Base-by-base conservation (phyloP, 2,113 vertebrate genomes). In the Heteronetta atricapilla region DNA sequence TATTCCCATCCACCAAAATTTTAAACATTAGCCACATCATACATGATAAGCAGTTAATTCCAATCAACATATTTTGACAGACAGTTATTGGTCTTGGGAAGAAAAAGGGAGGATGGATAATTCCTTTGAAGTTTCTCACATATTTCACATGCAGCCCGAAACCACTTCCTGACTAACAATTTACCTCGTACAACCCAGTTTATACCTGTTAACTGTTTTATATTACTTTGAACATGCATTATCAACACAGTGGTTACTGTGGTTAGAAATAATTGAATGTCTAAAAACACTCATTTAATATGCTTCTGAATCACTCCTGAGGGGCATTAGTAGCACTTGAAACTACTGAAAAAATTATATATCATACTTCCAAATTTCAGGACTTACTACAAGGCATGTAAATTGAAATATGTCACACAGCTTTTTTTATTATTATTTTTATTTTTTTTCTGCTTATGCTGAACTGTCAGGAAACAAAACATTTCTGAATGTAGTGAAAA, bases 131-230 rank as follows among this genome's bases (percentile, higher is more conserved):
- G 59, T 76, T 92, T 73, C 36, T 91, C 56, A 88, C 15, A 12
- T 80, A 86, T 66, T 64, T 75, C 78, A 84, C 3, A 2, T 42
- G 64, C 63, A 89, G 90, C 3, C 25, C 82, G 67, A 96, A 96
- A 94, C 69, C 66, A 75, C 68, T 93, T 91, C 58, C 78, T 81
- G 46, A 86, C 69, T 63, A 91, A 38, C 25, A 66, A 84, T 70
- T 93, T 93, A 42, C 90, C 77, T 80, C 91, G 74, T 10, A 66
- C 72, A 92, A 89, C 67, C 29, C 82, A 64, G 21, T 85, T 95
- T 91, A 94, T 93, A 94, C 70, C 82, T 86, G 92, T 86, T 94
- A 94, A 91, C 72, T 93, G 84, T 78, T 95, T 91, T 75, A 93
- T 90, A 93, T 94, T 93, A 96, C 36, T 86, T 80, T 73, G 55